Base-by-base conservation (phyloP, 1,140 invertebrate species). In the Anadara kagoshimensis region DNA sequence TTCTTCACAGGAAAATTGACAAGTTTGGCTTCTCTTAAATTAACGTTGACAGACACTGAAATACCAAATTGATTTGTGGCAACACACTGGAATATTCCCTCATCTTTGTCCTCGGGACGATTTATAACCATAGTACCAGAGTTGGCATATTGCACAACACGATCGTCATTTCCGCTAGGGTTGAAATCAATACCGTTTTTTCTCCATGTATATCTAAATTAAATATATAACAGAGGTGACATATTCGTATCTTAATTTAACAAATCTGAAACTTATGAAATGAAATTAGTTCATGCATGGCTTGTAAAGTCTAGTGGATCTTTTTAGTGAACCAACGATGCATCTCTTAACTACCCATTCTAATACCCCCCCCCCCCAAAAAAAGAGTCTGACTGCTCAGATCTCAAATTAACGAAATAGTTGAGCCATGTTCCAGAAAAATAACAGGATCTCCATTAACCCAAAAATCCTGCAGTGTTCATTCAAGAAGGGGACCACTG, bases 61-160 rank as follows among this genome's bases (percentile, higher is more conserved):
- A 92, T 95, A 56, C 98, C 98, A 92, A 96, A 96, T 81, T 96
- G 94, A 86, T 99, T 99, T 80, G 93, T 92, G 0, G 98, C 98
- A 88, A 97, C 97, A 90, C 98, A 99, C 86, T 99, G 97, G 89
- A 99, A 99, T 79, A 98, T 81, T 85, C 92, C 96, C 41, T 97
- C 91, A 90, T 99, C 97, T 85, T 97, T 97, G 81, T 97, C 94
- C 65, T 93, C 91, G 0, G 97, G 97, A 75, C 92, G 92, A 47
- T 95, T 94, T 66, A 98, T 95, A 7, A 98, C 94, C 14, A 99
- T 90, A 0, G 97, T 98, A 67, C 97, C 97, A 77, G 95, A 91
- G 1, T 96, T 95, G 0, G 95, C 94, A 79, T 98, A 96, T 85
- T 97, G 95, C 1, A 94, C 94, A 86, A 99, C 98, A 76, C 97